These are phyloP conservation scores for Charadrius vociferus DNA, from an alignment of 2,113 vertebrate genomes.

Conservation along the genomic window DNA sequence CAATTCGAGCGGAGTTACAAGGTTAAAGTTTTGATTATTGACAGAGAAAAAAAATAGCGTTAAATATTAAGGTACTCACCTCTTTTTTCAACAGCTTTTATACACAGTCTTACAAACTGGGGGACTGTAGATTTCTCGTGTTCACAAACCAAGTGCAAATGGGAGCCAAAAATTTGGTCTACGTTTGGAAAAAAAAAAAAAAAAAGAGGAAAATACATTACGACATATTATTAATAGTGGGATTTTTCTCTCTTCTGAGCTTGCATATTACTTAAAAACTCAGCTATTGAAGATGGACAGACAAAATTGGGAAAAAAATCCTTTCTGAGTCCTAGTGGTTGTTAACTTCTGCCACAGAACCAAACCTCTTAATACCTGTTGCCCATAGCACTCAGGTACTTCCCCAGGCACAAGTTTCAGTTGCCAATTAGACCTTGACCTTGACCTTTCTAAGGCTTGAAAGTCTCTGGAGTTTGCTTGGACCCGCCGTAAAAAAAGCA, in stretches of 20 bases:
- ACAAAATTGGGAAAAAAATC: neutral
- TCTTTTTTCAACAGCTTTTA: conserved; percentile 88
- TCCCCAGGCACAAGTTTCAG: neutral
- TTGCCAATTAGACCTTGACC: neutral
- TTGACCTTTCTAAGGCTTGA: neutral
- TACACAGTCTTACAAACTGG: conserved; percentile 84
- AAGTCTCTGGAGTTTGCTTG: neutral
- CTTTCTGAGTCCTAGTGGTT: neutral
- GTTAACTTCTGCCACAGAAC: neutral
- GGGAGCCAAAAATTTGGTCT: conserved; percentile 95
- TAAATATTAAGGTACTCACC: conserved; percentile 75
- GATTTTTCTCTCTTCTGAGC: neutral
- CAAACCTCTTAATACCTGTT: neutral
- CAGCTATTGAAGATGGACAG: neutral
- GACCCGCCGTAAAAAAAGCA: neutral
- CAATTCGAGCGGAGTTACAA: neutral
- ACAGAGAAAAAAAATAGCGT: neutral
- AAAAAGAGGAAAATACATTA: conserved; percentile 15
- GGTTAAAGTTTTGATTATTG: neutral
- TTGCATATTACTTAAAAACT: neutral
- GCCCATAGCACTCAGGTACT: neutral
- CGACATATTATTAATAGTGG: neutral
- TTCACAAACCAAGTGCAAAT: conserved; percentile 85
- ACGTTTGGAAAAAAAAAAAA: conserved; percentile 22
- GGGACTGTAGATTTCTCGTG: conserved; percentile 89